Evolutionary conservation across 2,888 invertebrate genomes (phyloP).

Genomic region (Sclerodermus sp.): DNA sequence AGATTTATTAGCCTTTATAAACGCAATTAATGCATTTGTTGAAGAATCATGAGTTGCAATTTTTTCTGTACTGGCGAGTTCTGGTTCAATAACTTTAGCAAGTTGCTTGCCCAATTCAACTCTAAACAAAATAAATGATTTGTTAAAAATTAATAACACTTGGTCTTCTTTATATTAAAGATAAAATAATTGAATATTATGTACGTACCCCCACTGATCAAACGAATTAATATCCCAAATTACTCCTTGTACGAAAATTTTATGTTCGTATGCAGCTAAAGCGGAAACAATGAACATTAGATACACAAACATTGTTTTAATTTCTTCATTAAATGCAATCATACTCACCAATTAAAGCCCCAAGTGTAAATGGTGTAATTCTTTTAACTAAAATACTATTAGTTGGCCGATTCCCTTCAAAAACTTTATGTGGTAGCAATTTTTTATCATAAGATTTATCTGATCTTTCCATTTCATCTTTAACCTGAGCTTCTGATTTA

Average conservation of each 20-base stretch:
- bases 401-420: conserved; percentile 95
- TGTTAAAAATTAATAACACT: neutral
- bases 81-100: conserved; percentile 97
- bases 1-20: conserved; percentile 73
- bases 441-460: conserved; percentile 72
- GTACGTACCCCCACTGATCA: conserved; percentile 94
- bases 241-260: conserved; percentile 97
- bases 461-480: conserved; percentile 76
- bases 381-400: conserved; percentile 93
- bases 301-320: conserved; percentile 1
- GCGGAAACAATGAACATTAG: conserved; percentile 24
- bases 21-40: conserved; percentile 96
- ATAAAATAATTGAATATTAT: neutral
- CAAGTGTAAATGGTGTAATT: conserved; percentile 90
- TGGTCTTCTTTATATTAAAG: neutral
- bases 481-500: conserved; percentile 69
- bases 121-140: conserved; percentile 53
- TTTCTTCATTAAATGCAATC: neutral
- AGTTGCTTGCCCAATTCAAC: conserved; percentile 98
- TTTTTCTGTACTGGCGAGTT: conserved; percentile 70
- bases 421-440: conserved; percentile 94
- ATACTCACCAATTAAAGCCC: conserved; percentile 83
- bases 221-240: conserved; percentile 99
- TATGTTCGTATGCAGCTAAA: conserved; percentile 95
- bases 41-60: conserved; percentile 87